Conservation (phyloP, 2,888 invertebrate species). For the Metacarcinus magister region DNA sequence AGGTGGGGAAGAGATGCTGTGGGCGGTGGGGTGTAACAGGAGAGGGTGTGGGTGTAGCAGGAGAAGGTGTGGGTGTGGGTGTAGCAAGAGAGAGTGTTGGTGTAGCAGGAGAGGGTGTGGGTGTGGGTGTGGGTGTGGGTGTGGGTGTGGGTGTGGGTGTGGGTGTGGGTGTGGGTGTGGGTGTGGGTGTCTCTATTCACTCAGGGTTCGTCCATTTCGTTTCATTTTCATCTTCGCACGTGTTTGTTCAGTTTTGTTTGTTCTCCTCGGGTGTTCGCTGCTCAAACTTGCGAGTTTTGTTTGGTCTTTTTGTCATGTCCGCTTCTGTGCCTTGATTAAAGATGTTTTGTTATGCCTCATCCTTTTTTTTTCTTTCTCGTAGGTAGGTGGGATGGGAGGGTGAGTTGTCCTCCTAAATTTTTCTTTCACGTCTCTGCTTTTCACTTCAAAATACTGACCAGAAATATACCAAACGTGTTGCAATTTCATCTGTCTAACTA, state of each 20-base stretch:
- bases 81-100: too few relatives aligned
- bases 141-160: too few relatives aligned
- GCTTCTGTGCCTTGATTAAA: background rate
- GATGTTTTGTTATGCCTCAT: background rate
- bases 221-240: background rate
- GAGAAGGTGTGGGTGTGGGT: too few relatives aligned
- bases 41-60: too few relatives aligned
- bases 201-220: background rate
- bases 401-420: background rate
- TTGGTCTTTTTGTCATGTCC: background rate
- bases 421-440: background rate
- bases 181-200: background rate
- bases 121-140: background rate
- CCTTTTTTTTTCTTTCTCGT: background rate
- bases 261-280: background rate
- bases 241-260: background rate
- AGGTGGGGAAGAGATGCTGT: too few relatives aligned
- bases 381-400: background rate
- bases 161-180: background rate
- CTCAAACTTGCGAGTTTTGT: background rate
- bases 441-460: too few relatives aligned
- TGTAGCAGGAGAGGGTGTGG: background rate
- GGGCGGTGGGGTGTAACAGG: too few relatives aligned
- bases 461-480: too few relatives aligned
- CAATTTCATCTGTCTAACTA: too few relatives aligned